phyloP scores from a whole-genome alignment of 2,113 vertebrate species.

The Forbesichthys papilliferus region DNA sequence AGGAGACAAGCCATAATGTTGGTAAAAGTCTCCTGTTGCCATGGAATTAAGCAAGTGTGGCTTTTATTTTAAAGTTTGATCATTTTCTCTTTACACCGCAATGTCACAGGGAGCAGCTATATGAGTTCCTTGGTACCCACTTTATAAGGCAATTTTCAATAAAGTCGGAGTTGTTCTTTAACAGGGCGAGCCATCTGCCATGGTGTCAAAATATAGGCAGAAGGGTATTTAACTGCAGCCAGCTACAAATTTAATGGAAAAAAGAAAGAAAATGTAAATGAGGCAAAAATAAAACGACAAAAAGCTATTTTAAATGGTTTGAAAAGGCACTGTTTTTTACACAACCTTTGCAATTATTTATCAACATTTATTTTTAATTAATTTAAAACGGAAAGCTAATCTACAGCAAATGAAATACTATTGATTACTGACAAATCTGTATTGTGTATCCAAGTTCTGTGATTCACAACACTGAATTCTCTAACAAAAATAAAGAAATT shows the following conservation, averaged over 20 bases:
- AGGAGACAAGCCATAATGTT: not conserved
- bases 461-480: not conserved
- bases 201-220: conserved; percentile 49
- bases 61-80: conserved; percentile 4
- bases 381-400: too few species aligned
- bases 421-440: conserved; percentile 11
- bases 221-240: conserved; percentile 38
- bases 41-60: not conserved
- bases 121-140: conserved; percentile 14
- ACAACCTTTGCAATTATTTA: not conserved
- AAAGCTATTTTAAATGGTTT: conserved; percentile 27
- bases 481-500: not conserved
- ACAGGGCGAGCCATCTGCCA: conserved; percentile 54
- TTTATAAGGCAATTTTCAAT: conserved; percentile 43
- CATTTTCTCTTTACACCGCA: conserved; percentile 8
- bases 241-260: conserved; percentile 48
- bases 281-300: conserved; percentile 25
- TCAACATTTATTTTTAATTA: too few species aligned
- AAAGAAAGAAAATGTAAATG: conserved; percentile 34
- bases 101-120: conserved; percentile 4
- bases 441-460: conserved; percentile 7
- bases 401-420: too few species aligned
- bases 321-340: conserved; percentile 20
- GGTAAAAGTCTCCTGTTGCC: not conserved
- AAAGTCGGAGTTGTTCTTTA: conserved; percentile 54